These are phyloP conservation scores for Distichodus sexfasciatus DNA, from an alignment of 2,797 vertebrate genomes.

Conservation along the genomic window DNA sequence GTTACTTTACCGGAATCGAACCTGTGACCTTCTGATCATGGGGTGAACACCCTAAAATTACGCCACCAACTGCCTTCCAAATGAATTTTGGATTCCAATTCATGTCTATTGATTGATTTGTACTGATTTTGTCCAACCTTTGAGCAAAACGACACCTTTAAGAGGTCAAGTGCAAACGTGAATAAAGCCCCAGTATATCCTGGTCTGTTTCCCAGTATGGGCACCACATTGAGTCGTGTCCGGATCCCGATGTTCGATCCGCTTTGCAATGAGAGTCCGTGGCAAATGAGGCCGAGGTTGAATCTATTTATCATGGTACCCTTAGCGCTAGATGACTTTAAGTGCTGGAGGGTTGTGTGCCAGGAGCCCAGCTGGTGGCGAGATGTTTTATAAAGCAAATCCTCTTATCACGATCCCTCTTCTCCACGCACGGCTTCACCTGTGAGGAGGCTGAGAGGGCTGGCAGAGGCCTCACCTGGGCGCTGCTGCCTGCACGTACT, in stretches of 20 bases:
- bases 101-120: too few relatives aligned
- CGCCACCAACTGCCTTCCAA: too few relatives aligned
- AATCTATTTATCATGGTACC: conserved; percentile 53
- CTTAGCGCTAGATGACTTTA: conserved; percentile 44
- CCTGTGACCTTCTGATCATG: too few relatives aligned
- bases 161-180: too few relatives aligned
- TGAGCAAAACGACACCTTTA: too few relatives aligned
- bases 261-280: neutral
- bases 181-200: too few relatives aligned
- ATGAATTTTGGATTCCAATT: too few relatives aligned
- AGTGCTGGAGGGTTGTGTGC: conserved; percentile 42
- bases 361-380: conserved; percentile 61
- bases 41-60: too few relatives aligned
- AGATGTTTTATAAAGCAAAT: conserved; percentile 73
- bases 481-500: conserved; percentile 28
- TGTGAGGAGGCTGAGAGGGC: conserved; percentile 49
- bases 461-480: conserved; percentile 51
- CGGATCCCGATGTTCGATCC: conserved; percentile 4
- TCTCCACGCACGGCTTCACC: conserved; percentile 61
- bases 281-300: conserved; percentile 4
- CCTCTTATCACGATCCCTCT: conserved; percentile 66
- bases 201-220: too few relatives aligned
- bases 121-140: too few relatives aligned
- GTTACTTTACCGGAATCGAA: too few relatives aligned
- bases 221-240: neutral